phyloP scores from a whole-genome alignment of 2,797 vertebrate genomes.

The Hydrolagus colliei region DNA sequence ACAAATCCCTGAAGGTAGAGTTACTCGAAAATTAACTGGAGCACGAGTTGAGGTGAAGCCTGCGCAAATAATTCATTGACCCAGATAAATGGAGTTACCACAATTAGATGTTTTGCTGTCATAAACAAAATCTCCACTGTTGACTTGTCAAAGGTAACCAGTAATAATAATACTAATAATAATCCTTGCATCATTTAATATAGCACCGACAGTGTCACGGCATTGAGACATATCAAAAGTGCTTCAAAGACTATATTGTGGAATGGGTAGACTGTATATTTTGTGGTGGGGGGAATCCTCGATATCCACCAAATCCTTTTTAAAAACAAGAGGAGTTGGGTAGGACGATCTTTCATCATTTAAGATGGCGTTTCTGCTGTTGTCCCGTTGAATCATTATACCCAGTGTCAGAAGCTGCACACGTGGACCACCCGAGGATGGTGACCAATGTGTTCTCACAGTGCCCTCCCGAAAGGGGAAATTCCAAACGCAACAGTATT shows the following conservation, averaged over 20 bases:
- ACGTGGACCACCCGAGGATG: background rate
- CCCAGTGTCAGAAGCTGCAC: background rate
- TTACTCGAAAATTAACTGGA: slow-evolving; percentile 5
- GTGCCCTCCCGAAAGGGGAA: background rate
- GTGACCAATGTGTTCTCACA: background rate
- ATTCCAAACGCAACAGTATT: slow-evolving; percentile 5
- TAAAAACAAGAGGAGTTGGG: background rate
- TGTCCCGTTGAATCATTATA: background rate
- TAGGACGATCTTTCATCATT: background rate
- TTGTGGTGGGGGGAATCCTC: too few relatives aligned
- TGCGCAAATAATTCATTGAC: slow-evolving; percentile 15
- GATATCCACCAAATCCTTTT: background rate
- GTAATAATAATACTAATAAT: too few relatives aligned
- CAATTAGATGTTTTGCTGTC: background rate
- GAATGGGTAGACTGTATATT: too few relatives aligned
- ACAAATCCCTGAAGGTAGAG: slow-evolving; percentile 6
- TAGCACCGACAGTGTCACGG: too few relatives aligned
- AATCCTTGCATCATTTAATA: too few relatives aligned
- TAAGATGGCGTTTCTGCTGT: background rate
- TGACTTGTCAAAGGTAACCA: background rate
- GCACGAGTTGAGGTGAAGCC: slow-evolving; percentile 17
- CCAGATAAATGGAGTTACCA: slow-evolving; percentile 5
- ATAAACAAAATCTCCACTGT: background rate
- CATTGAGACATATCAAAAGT: too few relatives aligned
- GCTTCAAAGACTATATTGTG: too few relatives aligned